Evolutionary conservation across 1,140 invertebrate species (phyloP).

Genomic region (Trinorchestia longiramus): DNA sequence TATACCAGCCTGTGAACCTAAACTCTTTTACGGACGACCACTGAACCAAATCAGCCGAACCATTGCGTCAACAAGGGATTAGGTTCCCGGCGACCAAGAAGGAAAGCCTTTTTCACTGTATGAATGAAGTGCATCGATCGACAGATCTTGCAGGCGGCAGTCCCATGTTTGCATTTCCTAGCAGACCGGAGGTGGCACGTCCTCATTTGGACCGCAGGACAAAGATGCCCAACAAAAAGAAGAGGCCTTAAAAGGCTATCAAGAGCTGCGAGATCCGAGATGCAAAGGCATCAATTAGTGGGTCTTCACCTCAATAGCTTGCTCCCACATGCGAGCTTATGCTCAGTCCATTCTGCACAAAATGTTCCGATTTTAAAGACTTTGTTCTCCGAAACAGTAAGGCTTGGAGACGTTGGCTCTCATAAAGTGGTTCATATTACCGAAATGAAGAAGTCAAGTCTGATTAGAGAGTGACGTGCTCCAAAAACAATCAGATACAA

Average conservation of each 20-base stretch:
- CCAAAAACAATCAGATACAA: background rate
- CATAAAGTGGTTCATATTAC: background rate
- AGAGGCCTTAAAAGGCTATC: background rate
- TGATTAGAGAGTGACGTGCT: background rate
- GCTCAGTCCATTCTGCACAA: background rate
- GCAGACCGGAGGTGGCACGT: background rate
- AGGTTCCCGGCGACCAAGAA: background rate
- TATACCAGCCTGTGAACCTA: background rate
- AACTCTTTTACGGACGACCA: background rate
- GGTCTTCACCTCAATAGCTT: background rate
- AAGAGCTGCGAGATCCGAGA: background rate
- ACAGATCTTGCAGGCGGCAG: background rate
- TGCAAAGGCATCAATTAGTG: background rate
- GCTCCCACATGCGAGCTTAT: background rate
- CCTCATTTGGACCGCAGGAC: constrained; percentile 9
- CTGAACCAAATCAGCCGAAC: background rate
- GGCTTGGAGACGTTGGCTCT: background rate
- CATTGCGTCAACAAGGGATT: background rate
- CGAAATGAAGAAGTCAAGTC: background rate
- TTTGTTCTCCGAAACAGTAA: background rate
- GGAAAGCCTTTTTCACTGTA: background rate
- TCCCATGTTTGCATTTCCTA: constrained; percentile 32
- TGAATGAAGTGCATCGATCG: constrained; percentile 50
- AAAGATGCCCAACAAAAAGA: constrained; percentile 12
- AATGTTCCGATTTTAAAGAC: background rate